Evolutionary conservation across 2,797 vertebrate genomes (phyloP).

Genomic region (Podargus strigoides): DNA sequence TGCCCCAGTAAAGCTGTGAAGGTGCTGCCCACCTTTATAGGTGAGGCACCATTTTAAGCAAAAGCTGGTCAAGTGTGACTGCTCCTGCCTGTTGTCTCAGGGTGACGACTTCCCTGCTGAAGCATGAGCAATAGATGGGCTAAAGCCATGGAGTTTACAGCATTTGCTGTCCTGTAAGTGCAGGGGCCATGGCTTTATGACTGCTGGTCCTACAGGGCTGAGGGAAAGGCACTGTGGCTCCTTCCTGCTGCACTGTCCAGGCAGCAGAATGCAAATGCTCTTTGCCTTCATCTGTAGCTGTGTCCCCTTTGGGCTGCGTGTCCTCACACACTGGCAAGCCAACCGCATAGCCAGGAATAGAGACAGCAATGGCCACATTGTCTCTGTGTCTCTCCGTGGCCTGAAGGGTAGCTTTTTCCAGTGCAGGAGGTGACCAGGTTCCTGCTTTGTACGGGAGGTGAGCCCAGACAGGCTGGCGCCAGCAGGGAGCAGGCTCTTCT

Average conservation of each 20-base stretch:
- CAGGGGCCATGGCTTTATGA: background rate
- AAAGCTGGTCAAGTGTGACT: background rate
- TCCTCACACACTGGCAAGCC: background rate
- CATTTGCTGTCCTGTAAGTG: background rate
- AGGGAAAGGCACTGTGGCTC: background rate
- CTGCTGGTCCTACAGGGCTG: background rate
- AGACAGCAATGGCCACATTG: background rate
- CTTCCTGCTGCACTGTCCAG: background rate
- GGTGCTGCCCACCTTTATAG: background rate
- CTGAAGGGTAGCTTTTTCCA: background rate
- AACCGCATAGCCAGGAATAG: background rate
- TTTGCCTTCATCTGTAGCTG: background rate
- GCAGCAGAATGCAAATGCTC: background rate
- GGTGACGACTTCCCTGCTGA: background rate
- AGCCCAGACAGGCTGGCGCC: slow-evolving; percentile 11
- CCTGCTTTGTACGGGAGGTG: background rate
- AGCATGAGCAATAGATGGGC: background rate
- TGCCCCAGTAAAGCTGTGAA: background rate
- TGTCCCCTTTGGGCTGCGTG: background rate
- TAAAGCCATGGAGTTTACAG: background rate
- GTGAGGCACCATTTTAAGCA: background rate
- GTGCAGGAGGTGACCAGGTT: background rate
- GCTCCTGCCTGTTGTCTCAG: background rate
- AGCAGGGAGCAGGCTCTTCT: background rate
- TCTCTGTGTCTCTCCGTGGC: background rate